Conservation (phyloP, 2,113 vertebrate genomes). For the Gopherus evgoodei region DNA sequence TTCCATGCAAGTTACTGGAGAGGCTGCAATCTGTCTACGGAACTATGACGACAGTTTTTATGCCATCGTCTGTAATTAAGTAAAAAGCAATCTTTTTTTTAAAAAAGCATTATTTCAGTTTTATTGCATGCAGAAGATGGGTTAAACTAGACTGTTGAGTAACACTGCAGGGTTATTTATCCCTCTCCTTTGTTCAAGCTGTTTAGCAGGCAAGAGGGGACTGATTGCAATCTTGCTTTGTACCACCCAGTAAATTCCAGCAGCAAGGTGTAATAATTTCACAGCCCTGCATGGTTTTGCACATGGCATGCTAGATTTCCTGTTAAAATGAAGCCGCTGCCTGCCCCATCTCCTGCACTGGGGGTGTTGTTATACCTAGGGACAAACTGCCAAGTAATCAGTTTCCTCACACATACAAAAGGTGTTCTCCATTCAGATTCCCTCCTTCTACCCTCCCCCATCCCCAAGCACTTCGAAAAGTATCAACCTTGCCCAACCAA, state of each 20-base stretch:
- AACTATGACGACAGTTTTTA: neutral
- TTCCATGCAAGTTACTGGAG: neutral
- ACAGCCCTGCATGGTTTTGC: neutral
- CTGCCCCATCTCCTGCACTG: neutral
- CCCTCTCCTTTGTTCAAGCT: constrained; percentile 25
- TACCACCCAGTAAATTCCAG: neutral
- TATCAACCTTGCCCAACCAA: neutral
- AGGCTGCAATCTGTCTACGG: neutral
- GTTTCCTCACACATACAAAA: neutral
- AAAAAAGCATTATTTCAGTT: constrained; percentile 40
- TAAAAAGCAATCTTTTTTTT: neutral
- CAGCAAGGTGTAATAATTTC: neutral
- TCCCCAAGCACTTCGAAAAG: accelerated
- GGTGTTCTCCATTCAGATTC: neutral
- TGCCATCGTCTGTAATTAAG: neutral
- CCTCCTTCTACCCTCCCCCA: neutral
- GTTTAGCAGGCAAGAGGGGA: neutral
- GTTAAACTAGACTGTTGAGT: neutral
- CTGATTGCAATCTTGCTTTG: neutral
- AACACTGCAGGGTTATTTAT: constrained; percentile 11
- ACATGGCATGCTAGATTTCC: neutral
- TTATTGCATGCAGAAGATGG: constrained; percentile 63
- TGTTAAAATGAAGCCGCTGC: neutral
- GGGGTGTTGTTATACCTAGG: neutral
- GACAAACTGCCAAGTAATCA: constrained; percentile 3